Base-by-base conservation (phyloP, 2,113 vertebrate species). In the Mobula birostris region DNA sequence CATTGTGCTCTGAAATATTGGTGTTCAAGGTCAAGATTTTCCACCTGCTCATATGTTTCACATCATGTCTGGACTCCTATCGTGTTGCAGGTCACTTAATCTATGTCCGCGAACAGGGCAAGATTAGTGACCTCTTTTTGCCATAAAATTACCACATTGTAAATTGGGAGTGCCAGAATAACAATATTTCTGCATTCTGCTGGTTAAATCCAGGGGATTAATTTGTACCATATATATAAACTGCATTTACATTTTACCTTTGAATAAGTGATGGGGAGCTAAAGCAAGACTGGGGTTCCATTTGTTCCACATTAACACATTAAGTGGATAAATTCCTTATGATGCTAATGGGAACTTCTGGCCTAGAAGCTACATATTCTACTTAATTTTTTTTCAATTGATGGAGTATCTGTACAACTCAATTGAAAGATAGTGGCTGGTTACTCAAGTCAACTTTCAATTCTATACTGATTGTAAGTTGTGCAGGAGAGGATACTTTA, bases 1-100 rank as follows among this genome's bases (percentile, higher is more conserved):
- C 19, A 40, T 48, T 92, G 19, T 40, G 66, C 0, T 2, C 70
- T 66, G 70, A 40, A 48, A 92, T 61, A 17, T 92, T 32, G 4
- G 66, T 92, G 90, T 92, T 72, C 90, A 92, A 92, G 68, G 90
- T 93, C 11, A 74, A 93, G 68, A 93, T 66, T 74, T 92, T 40
- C 66, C 88, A 72, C 88, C 66, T 92, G 63, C 68, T 91, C 58
- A 91, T 17, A 92, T 70, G 66, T 68, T 92, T 70, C 88, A 93
- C 56, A 74, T 93, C 36, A 40, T 8, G 15, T 48, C 8, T 70
- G 29, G 40, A 36, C 40, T 74, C 91, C 68, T 76, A 72, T 93
- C 91, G 11, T 48, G 36, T 93, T 76, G 48, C 48, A 48, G 48
- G 48, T 48, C 48, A 48, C 91, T 48, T 70, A 48, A 29, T 40